Base-by-base conservation (phyloP, 2,797 vertebrate species). In the Euphonia xanthogaster region DNA sequence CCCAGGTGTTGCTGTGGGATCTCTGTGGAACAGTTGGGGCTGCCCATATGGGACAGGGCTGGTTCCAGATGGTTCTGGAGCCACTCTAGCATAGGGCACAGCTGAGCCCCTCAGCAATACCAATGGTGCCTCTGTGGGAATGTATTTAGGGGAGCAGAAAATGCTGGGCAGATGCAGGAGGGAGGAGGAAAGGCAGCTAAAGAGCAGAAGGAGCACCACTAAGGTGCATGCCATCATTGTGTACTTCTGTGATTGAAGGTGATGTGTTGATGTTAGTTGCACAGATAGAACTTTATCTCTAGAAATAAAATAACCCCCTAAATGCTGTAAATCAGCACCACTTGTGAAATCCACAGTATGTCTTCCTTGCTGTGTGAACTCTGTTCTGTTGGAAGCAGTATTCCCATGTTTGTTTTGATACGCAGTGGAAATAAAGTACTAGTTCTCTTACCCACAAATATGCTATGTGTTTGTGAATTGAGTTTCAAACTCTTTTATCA, bases 401-500 rank as follows among this genome's bases (percentile, higher is more conserved):
- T 86, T 92, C 39, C 81, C 31, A 3, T 79, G 55, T 91, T 88
- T 90, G 86, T 75, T 85, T 79, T 58, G 39, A 88, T 84, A 62
- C 65, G 45, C 48, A 80, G 45, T 89, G 67, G 77, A 96, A 92
- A 87, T 51, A 84, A 86, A 94, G 33, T 55, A 30, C 45, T 84
- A 12, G 71, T 67, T 94, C 66, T 75, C 61, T 75, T 87, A 17
- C 45, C 66, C 39, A 11, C 90, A 88, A 93, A 95, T 81, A 88
- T 68, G 54, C 86, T 91, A 48, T 94, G 84, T 96, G 39, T 92
- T 96, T 96, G 86, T 81, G 92, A 95, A 93, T 83, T 79, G 90
- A 84, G 66, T 82, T 93, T 84, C 79, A 53, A 73, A 70, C 92
- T 86, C 82, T 95, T 95, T 96, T 95, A 94, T 97, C 96, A 93